A percentile compares a stretch with the other conserved stretches of the same genome.
Conservation (phyloP, 2,888 invertebrate species). For the Dolichopus griseipennis region DNA sequence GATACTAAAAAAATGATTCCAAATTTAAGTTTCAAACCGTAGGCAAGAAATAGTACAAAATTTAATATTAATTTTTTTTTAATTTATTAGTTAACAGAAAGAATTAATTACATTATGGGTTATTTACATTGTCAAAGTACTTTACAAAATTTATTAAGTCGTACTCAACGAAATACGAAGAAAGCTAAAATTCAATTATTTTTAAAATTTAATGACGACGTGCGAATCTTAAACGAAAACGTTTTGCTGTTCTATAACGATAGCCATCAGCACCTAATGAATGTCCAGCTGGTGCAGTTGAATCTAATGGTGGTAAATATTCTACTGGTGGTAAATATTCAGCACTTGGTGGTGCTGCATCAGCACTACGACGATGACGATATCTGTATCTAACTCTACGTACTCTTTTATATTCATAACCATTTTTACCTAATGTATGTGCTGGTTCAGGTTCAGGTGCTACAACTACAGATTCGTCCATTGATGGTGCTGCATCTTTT, state of each 20-base stretch:
- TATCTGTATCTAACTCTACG: constrained; percentile 3
- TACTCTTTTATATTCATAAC: constrained; percentile 1
- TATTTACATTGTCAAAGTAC: too few species aligned
- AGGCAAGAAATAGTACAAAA: too few species aligned
- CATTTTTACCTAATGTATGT: neutral
- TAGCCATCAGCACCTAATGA: neutral
- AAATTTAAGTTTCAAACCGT: too few species aligned
- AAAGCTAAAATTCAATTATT: neutral
- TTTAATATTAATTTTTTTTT: too few species aligned
- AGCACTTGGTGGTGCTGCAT: neutral
- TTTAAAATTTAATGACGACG: constrained; percentile 12
- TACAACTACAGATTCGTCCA: neutral
- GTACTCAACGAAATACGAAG: too few species aligned
- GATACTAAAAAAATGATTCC: too few species aligned
- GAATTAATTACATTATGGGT: too few species aligned
- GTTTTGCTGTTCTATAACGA: neutral
- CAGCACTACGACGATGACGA: neutral
- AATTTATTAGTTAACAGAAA: too few species aligned
- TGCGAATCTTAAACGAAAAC: neutral
- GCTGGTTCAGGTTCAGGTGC: neutral
- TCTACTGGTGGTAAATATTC: constrained; percentile 3
- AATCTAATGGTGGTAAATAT: constrained; percentile 1
- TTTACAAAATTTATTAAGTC: too few species aligned
- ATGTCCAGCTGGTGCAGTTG: neutral
- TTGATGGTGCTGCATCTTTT: neutral